Evolutionary conservation across 2,888 invertebrate species (phyloP).

Genomic region (Zaprionus bogoriensis): DNA sequence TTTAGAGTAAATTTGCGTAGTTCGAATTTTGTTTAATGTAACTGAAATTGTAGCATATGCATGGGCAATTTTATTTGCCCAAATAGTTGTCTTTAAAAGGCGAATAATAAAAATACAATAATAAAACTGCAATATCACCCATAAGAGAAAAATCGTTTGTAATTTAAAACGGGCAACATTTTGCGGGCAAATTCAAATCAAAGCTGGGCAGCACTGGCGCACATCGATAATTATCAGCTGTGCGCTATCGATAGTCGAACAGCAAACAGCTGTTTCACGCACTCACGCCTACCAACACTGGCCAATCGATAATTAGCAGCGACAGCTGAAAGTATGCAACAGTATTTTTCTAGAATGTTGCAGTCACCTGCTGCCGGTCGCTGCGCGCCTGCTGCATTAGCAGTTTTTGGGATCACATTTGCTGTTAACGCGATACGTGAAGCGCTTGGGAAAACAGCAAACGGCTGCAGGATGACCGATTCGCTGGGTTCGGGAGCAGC

Average conservation of each 20-base stretch:
- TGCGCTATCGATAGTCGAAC: background rate
- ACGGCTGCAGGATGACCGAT: background rate
- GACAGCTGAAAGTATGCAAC: conserved; percentile 26
- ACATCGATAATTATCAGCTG: background rate
- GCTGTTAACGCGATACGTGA: conserved; percentile 5
- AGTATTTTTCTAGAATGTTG: background rate
- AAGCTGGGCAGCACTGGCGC: conserved; percentile 4
- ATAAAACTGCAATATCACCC: conserved; percentile 14
- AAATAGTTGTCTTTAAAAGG: conserved; percentile 23
- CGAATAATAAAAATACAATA: background rate
- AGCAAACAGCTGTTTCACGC: background rate
- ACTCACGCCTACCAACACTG: background rate
- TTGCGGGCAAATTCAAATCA: background rate
- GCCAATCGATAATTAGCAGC: background rate
- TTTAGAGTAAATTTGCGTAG: conserved; percentile 31
- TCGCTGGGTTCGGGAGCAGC: background rate
- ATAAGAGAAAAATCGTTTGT: background rate
- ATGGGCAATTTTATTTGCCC: conserved; percentile 3
- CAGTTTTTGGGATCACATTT: conserved; percentile 28
- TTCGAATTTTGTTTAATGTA: conserved; percentile 16
- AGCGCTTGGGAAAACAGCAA: background rate
- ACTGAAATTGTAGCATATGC: conserved; percentile 12
- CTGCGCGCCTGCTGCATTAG: conserved; percentile 31
- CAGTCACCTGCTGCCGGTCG: conserved; percentile 14
- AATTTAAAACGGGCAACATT: conserved; percentile 9